Evolutionary conservation across 2,113 vertebrate genomes (phyloP).

Genomic region (Pelecanus crispus): DNA sequence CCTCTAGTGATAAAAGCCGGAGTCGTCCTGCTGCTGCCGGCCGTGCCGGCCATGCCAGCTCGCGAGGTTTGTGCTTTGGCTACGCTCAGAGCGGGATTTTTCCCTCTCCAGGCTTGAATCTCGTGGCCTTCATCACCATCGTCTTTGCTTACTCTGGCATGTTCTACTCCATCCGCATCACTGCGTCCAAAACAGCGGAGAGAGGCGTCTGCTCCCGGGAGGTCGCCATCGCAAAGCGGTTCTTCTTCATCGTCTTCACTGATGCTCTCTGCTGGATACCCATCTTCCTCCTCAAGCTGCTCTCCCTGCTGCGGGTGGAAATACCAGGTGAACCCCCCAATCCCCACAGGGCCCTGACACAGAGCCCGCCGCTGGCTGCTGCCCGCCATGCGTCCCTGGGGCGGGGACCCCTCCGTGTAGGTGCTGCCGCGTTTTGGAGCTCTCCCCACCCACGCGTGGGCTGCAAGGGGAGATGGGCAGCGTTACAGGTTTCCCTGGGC

Average conservation of each 20-base stretch:
- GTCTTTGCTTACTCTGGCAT: conserved; percentile 63
- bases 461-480: not conserved
- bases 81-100: not conserved
- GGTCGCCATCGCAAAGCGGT: conserved; percentile 43
- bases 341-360: not conserved
- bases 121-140: conserved; percentile 56
- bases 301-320: conserved; percentile 65
- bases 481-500: not conserved
- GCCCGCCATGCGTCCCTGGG: not conserved
- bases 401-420: not conserved
- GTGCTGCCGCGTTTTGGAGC: not conserved
- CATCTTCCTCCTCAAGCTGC: conserved; percentile 62
- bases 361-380: not conserved
- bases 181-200: not conserved
- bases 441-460: rapidly evolving
- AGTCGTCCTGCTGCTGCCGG: not conserved
- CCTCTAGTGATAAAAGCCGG: not conserved
- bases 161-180: conserved; percentile 62
- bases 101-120: not conserved
- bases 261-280: conserved; percentile 73
- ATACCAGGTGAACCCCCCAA: conserved; percentile 53
- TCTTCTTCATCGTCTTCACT: conserved; percentile 67
- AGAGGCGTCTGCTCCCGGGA: conserved; percentile 34
- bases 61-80: rapidly evolving
- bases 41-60: too few species aligned